These are phyloP conservation scores for Coreius guichenoti DNA, from an alignment of 2,797 vertebrate species.

Conservation along the genomic window DNA sequence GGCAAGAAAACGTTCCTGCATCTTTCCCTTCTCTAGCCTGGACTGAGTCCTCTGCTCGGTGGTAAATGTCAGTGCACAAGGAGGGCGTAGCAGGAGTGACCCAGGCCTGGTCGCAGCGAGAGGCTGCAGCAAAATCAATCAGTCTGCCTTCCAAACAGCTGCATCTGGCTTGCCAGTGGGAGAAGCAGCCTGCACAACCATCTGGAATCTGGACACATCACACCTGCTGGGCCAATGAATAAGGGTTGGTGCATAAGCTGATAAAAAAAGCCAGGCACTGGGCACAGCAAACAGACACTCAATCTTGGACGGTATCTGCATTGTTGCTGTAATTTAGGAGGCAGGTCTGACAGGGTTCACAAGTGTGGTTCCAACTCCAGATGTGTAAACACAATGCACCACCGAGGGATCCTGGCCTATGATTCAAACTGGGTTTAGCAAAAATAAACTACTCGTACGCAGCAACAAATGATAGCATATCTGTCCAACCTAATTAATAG, in stretches of 20 bases:
- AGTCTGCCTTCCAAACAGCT: conserved; percentile 68
- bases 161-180: conserved; percentile 74
- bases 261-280: neutral
- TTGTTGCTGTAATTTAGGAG: conserved; percentile 35
- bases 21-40: neutral
- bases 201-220: conserved; percentile 72
- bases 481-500: neutral
- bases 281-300: conserved; percentile 17
- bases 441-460: neutral
- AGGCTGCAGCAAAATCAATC: conserved; percentile 68
- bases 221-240: conserved; percentile 74
- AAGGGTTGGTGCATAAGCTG: conserved; percentile 58
- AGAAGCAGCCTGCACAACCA: conserved; percentile 74
- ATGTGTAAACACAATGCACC: conserved; percentile 22
- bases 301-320: conserved; percentile 4
- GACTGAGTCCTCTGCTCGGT: conserved; percentile 18
- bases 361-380: conserved; percentile 12
- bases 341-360: conserved; percentile 17
- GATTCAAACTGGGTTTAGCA: conserved; percentile 1
- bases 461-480: neutral
- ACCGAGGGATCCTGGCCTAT: conserved; percentile 1
- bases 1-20: neutral
- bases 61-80: conserved; percentile 71
- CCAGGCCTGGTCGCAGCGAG: conserved; percentile 58
- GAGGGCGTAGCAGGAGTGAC: conserved; percentile 66